These are phyloP conservation scores for Sinopyrophorus schimmeli DNA, from an alignment of 2,888 invertebrate genomes.

Conservation along the genomic window DNA sequence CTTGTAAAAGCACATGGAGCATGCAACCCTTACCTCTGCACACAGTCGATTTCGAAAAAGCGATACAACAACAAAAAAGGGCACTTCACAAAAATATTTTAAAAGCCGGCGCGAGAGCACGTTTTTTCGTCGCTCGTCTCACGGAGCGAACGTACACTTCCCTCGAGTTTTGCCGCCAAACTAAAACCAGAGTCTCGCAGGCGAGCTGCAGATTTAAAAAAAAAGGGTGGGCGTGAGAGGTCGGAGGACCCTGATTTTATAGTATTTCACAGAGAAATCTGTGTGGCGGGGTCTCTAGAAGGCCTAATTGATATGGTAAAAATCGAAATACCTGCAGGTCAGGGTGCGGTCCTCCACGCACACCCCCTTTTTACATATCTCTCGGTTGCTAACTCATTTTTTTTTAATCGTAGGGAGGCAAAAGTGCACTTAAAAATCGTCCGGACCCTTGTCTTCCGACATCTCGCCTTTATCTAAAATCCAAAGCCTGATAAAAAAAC, in stretches of 20 bases:
- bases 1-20: too few species aligned
- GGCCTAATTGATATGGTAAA: conserved; percentile 11
- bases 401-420: too few species aligned
- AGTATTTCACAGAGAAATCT: conserved; percentile 3
- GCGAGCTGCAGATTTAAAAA: conserved; percentile 12
- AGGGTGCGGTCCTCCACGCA: conserved; percentile 6
- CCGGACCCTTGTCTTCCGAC: too few species aligned
- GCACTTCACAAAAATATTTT: neutral
- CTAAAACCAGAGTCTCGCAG: conserved; percentile 21
- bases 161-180: conserved; percentile 28
- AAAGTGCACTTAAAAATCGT: too few species aligned
- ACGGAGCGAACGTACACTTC: conserved; percentile 13
- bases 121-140: conserved; percentile 11
- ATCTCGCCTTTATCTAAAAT: too few species aligned
- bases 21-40: too few species aligned
- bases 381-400: too few species aligned
- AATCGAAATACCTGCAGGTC: conserved; percentile 2
- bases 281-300: conserved; percentile 5
- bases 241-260: conserved; percentile 12
- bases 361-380: too few species aligned
- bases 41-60: too few species aligned
- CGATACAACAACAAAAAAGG: neutral
- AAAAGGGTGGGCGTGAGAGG: conserved; percentile 21
- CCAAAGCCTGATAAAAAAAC: too few species aligned
- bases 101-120: conserved; percentile 19